Conservation (phyloP, 2,113 vertebrate species). For the Formicarius rufipectus region DNA sequence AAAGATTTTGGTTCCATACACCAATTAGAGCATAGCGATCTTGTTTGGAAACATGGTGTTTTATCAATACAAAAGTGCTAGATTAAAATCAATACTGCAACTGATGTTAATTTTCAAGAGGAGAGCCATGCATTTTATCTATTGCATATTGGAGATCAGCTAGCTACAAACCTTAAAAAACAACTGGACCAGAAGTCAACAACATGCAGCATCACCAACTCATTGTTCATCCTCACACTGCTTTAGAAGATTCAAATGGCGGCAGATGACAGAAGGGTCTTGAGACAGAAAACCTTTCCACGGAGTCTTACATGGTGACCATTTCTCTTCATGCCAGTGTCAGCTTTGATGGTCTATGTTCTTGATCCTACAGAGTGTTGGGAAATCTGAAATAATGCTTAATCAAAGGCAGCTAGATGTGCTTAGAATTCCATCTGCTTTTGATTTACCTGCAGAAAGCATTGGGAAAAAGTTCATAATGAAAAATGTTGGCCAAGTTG, state of each 20-base stretch:
- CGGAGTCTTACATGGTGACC: not conserved
- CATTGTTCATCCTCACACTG: not conserved
- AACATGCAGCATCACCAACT: not conserved
- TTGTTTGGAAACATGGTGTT: not conserved
- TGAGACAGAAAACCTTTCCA: not conserved
- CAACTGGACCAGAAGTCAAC: not conserved
- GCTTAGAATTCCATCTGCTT: not conserved
- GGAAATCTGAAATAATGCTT: not conserved
- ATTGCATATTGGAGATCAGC: not conserved
- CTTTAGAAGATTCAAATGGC: not conserved
- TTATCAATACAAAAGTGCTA: not conserved
- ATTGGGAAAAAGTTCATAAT: not conserved
- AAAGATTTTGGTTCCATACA: not conserved
- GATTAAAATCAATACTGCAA: constrained; percentile 22
- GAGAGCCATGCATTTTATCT: not conserved
- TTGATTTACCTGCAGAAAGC: not conserved
- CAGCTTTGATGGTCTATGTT: not conserved
- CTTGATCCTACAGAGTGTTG: not conserved
- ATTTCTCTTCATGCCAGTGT: not conserved
- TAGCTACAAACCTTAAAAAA: not conserved
- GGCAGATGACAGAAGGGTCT: not conserved
- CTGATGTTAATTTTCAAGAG: constrained; percentile 7
- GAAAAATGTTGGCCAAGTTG: not conserved
- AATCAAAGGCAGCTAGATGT: not conserved
- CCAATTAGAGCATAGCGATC: not conserved